These are phyloP conservation scores for Acomys russatus DNA, from an alignment of 2,797 vertebrate species.

Conservation along the genomic window DNA sequence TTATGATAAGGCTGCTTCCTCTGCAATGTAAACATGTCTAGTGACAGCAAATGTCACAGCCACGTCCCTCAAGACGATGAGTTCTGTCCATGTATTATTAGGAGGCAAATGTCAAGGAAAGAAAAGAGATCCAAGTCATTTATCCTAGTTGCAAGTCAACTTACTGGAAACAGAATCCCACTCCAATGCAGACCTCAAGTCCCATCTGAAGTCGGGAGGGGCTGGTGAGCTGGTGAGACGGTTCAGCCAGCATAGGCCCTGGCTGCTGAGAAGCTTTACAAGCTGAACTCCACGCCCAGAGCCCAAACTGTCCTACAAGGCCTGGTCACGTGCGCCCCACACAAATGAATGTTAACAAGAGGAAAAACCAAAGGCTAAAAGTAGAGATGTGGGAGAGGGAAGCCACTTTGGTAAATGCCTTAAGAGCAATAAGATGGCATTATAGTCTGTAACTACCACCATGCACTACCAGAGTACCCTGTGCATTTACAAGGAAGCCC, in stretches of 20 bases:
- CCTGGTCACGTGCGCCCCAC: too few species aligned
- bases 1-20: not conserved
- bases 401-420: constrained; percentile 54
- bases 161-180: not conserved
- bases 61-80: constrained; percentile 58
- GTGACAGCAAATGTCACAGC: constrained; percentile 49
- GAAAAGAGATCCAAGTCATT: constrained; percentile 36
- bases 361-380: not conserved
- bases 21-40: constrained; percentile 22
- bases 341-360: not conserved
- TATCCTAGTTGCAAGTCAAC: not conserved
- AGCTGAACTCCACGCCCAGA: not conserved
- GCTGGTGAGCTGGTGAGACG: not conserved
- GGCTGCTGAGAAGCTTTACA: not conserved
- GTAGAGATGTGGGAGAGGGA: not conserved
- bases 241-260: too few species aligned
- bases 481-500: not conserved
- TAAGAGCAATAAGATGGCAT: not conserved
- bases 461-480: too few species aligned
- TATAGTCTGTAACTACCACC: not conserved
- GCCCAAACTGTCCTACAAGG: not conserved
- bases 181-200: too few species aligned
- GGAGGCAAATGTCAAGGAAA: constrained; percentile 63
- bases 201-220: not conserved
- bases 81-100: constrained; percentile 67